Conservation (phyloP, 2,797 vertebrate genomes). For the Lerista edwardsae region DNA sequence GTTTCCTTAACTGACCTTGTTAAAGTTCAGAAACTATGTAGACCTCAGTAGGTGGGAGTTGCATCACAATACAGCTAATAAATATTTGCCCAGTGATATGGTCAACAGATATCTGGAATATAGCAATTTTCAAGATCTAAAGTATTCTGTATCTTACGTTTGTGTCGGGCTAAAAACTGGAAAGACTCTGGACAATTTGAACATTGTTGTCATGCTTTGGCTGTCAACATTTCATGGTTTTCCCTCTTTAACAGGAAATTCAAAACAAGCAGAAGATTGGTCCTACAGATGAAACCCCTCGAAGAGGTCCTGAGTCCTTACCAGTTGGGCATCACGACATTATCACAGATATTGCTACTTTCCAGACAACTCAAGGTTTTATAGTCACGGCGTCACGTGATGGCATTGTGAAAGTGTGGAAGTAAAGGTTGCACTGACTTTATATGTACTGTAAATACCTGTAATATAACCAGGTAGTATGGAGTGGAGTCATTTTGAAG, state of each 20-base stretch:
- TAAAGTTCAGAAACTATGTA: neutral
- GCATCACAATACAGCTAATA: neutral
- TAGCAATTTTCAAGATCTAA: neutral
- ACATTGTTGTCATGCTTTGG: neutral
- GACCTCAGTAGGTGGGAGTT: neutral
- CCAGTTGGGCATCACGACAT: constrained; percentile 97
- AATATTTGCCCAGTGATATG: neutral
- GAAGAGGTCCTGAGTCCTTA: constrained; percentile 92
- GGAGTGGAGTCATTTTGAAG: constrained; percentile 57
- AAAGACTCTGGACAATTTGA: neutral
- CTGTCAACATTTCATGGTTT: neutral
- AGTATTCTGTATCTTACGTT: neutral
- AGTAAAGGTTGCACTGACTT: constrained; percentile 74
- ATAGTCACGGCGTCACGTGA: constrained; percentile 96
- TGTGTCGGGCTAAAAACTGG: neutral
- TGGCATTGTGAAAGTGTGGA: constrained; percentile 98
- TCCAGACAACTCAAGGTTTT: constrained; percentile 98
- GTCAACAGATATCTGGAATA: neutral
- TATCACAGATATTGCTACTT: constrained; percentile 95
- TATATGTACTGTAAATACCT: constrained; percentile 70
- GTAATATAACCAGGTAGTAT: constrained; percentile 64
- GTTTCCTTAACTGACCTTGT: neutral
- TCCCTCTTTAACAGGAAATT: constrained; percentile 85
- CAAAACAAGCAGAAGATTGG: constrained; percentile 96
- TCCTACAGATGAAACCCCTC: constrained; percentile 88